Evolutionary conservation across 2,888 invertebrate species (phyloP).

Genomic region (Cephus rjabovi): DNA sequence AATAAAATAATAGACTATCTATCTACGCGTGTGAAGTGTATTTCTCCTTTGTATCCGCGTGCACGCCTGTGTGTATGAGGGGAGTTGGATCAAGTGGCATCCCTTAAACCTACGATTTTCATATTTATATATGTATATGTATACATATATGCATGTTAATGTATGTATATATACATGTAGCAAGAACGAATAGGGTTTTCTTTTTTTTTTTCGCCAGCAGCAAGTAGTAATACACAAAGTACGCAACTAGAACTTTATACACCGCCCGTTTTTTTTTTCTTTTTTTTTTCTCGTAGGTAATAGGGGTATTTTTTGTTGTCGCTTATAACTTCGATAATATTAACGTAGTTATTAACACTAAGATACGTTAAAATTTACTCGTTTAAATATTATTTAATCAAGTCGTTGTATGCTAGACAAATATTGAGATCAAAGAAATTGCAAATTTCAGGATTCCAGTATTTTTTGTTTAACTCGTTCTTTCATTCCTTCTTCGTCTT

Average conservation of each 20-base stretch:
- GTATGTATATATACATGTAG: constrained; percentile 56
- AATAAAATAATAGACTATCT: constrained; percentile 57
- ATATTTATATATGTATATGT: constrained; percentile 38
- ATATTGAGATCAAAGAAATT: constrained; percentile 66
- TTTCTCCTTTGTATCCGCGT: constrained; percentile 33
- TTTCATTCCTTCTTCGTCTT: constrained; percentile 13
- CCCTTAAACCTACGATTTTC: constrained; percentile 4
- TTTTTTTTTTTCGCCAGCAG: constrained; percentile 37
- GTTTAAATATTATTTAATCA: constrained; percentile 55
- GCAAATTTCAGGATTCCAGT: constrained; percentile 48
- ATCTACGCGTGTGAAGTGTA: constrained; percentile 57
- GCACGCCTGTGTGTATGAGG: no score
- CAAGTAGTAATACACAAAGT: constrained; percentile 56
- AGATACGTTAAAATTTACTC: constrained; percentile 51
- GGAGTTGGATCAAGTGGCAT: neutral
- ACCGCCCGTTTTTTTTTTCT: constrained; percentile 32
- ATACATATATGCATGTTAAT: constrained; percentile 40
- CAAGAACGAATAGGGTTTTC: constrained; percentile 44
- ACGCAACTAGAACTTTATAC: constrained; percentile 57
- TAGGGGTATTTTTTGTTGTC: constrained; percentile 38
- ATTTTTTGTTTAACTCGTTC: constrained; percentile 16
- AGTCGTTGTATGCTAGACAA: constrained; percentile 63
- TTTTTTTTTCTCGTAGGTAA: constrained; percentile 27
- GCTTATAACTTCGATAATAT: constrained; percentile 39
- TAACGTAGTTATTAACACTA: constrained; percentile 47